Base-by-base conservation (phyloP, 2,888 invertebrate genomes). In the Xestia rhomboidea region DNA sequence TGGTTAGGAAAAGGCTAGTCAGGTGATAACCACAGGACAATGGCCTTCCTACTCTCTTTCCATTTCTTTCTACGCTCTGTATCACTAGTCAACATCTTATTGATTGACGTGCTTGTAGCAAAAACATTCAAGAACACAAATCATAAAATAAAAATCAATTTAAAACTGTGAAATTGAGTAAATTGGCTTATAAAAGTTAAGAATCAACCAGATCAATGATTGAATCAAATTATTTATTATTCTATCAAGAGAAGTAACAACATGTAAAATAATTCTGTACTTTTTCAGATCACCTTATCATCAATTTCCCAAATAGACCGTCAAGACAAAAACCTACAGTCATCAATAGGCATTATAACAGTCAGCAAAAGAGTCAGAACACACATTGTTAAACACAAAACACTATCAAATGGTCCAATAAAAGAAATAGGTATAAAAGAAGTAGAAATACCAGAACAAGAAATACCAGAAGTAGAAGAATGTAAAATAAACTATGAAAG, bases 201-300 rank as follows among this genome's bases (percentile, higher is more conserved):
- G 41, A 41, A 41, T 34, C 34, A 34, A 34, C 34, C 34, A 34
- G 34, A 34, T 34, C 34, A 34, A 34, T 34, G 34, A 34, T 34
- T 34, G 34, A 34, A 34, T 34, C 34, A 34, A 34, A 34, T 34
- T 2, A 34, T 41, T 7, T 41, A 10, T 41, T 41, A 41, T 41
- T 41, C 7, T 41, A 41, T 41, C 41, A 41, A 41, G 41, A 11
- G 10, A 41, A 41, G 41, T 41, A 30, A 15, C 18, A 30, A 63
- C n/a, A 30, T 15, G 15, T 57, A 15, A 15, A 27, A 27, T 27
- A 57, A 27, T 7, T 27, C 7, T 1, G 15, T 57, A 57, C 7
- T 7, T 63, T 85, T 83, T 30, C 49, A 88, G 87, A 75, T 88
- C 44, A 81, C 87, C 4, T 44, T 78, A 27, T 62, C 77, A 49